These are phyloP conservation scores for Coptodon rendalli DNA, from an alignment of 2,113 vertebrate genomes.

Conservation along the genomic window DNA sequence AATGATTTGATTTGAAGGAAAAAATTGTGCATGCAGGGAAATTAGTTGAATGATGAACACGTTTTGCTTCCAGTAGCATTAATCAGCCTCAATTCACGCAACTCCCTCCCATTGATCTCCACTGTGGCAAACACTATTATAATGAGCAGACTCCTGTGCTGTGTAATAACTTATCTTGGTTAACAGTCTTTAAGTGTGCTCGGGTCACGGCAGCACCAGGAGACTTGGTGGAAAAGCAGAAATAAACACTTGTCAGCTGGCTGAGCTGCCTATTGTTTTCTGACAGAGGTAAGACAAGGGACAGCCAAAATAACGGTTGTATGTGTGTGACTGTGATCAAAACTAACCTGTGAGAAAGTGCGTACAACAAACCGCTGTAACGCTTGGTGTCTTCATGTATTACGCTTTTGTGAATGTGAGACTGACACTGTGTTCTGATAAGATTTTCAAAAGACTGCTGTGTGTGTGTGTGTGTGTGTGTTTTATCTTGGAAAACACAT, in stretches of 20 bases:
- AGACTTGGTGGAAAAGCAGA: background rate
- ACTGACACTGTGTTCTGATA: background rate
- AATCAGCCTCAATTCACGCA: background rate
- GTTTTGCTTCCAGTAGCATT: background rate
- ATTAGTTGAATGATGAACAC: background rate
- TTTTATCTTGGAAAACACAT: background rate
- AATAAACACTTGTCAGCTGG: background rate
- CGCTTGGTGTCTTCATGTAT: background rate
- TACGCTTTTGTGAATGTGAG: background rate
- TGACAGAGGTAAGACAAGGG: conserved; percentile 2
- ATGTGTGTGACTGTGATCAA: conserved; percentile 10
- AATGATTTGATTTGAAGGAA: background rate
- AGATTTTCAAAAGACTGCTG: conserved; percentile 1
- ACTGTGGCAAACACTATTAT: background rate
- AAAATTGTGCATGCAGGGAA: background rate
- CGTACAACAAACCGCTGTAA: background rate
- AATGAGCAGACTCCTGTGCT: background rate
- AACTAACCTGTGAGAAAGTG: background rate
- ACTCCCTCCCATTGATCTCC: conserved; percentile 14
- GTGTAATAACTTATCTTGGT: background rate
- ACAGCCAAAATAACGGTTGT: background rate
- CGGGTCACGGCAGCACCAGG: background rate
- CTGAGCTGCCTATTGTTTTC: background rate
- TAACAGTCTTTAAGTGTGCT: background rate
- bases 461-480: background rate